phyloP scores from a whole-genome alignment of 2,888 invertebrate genomes.

The Nowickia ferox region DNA sequence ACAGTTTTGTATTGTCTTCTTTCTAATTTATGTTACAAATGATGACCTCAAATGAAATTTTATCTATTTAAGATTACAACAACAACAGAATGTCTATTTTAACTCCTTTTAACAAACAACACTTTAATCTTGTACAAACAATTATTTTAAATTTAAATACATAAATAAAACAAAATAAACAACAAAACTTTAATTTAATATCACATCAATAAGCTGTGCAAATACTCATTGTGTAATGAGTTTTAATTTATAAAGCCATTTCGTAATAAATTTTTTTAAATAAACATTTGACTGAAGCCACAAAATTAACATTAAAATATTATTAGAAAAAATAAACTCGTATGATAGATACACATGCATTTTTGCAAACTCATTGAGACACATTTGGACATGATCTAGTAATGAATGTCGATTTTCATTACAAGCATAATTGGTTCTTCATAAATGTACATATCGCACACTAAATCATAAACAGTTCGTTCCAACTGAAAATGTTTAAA shows the following conservation, averaged over 20 bases:
- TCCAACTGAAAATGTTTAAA: no score
- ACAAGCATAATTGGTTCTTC: not conserved
- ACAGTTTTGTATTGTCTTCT: no score
- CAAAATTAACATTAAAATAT: conserved; percentile 44
- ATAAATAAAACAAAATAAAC: conserved; percentile 4
- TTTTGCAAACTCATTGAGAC: not conserved
- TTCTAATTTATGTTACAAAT: no score
- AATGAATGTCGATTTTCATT: conserved; percentile 36
- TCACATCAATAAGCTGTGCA: not conserved
- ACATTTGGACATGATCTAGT: conserved; percentile 22
- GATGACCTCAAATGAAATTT: no score
- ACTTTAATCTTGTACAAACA: no score
- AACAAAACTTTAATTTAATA: not conserved
- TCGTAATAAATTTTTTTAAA: conserved; percentile 26
- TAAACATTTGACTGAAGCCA: conserved; percentile 22
- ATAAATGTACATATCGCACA: not conserved
- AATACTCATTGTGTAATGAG: conserved; percentile 30
- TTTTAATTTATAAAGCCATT: conserved; percentile 15
- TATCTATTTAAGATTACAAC: no score
- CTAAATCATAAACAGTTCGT: no score
- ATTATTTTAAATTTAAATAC: not conserved
- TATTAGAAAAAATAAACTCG: conserved; percentile 9
- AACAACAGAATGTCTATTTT: no score
- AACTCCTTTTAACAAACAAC: no score
- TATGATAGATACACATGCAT: conserved; percentile 6